Conservation (phyloP, 2,888 invertebrate genomes). For the Coelogynopora nodosa region DNA sequence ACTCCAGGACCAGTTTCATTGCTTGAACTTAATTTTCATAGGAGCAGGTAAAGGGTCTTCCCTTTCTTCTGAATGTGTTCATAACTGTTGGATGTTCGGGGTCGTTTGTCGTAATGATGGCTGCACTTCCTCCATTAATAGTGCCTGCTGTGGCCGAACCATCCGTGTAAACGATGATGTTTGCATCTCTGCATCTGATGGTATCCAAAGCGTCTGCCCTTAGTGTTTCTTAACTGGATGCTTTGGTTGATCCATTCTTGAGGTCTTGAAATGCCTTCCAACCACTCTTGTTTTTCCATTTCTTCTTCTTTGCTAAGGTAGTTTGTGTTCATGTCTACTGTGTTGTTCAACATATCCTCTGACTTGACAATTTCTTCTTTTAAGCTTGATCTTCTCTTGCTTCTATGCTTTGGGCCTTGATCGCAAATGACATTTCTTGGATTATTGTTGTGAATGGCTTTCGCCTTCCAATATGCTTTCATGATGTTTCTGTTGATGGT, state of each 20-base stretch:
- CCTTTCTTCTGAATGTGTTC: too few relatives aligned
- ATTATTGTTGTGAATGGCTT: background rate
- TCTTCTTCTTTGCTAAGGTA: background rate
- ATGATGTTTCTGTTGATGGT: background rate
- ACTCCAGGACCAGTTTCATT: background rate
- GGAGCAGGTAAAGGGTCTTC: background rate
- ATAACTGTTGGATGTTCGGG: too few relatives aligned
- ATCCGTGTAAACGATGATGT: background rate
- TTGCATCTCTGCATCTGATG: background rate
- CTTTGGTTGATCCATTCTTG: background rate
- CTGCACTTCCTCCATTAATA: conserved; percentile 8
- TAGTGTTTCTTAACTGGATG: background rate
- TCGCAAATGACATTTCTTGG: background rate
- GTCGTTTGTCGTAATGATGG: background rate
- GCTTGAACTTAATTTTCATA: background rate
- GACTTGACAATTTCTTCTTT: background rate
- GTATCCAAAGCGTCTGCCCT: background rate
- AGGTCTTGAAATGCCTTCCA: background rate
- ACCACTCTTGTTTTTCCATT: background rate
- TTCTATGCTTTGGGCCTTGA: background rate
- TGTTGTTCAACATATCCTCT: background rate
- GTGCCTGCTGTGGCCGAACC: conserved; percentile 5
- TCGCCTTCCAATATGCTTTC: background rate
- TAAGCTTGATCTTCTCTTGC: background rate
- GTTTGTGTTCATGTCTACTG: background rate